Evolutionary conservation across 2,113 vertebrate species (phyloP).

Genomic region (Enhydra lutris): DNA sequence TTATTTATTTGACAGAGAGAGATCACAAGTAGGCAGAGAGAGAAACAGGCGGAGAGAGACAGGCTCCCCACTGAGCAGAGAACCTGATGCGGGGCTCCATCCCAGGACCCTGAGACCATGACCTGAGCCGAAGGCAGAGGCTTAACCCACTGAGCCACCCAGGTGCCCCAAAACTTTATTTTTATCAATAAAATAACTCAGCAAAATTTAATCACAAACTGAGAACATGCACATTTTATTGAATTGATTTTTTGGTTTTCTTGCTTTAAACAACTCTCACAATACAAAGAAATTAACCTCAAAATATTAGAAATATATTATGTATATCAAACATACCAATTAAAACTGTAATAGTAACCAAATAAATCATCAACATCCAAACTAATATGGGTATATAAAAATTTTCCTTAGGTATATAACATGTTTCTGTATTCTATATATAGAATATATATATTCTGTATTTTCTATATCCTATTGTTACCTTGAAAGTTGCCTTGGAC

Average conservation of each 20-base stretch:
- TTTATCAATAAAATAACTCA: constrained; percentile 27
- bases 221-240: background rate
- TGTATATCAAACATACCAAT: background rate
- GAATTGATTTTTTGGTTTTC: background rate
- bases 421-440: background rate
- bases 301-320: background rate
- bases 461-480: background rate
- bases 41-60: too few relatives aligned
- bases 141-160: too few relatives aligned
- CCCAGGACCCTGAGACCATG: too few relatives aligned
- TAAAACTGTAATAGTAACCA: background rate
- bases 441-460: too few relatives aligned
- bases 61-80: too few relatives aligned
- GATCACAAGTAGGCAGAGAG: too few relatives aligned
- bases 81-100: too few relatives aligned
- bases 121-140: too few relatives aligned
- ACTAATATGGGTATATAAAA: background rate
- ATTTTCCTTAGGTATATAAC: background rate
- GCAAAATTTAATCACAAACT: background rate
- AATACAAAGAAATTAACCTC: background rate
- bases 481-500: background rate
- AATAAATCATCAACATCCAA: background rate
- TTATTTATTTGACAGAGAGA: too few relatives aligned
- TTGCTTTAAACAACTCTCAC: background rate
- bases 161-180: background rate